phyloP scores from a whole-genome alignment of 2,888 invertebrate species.

The Orchesellides sinensis region DNA sequence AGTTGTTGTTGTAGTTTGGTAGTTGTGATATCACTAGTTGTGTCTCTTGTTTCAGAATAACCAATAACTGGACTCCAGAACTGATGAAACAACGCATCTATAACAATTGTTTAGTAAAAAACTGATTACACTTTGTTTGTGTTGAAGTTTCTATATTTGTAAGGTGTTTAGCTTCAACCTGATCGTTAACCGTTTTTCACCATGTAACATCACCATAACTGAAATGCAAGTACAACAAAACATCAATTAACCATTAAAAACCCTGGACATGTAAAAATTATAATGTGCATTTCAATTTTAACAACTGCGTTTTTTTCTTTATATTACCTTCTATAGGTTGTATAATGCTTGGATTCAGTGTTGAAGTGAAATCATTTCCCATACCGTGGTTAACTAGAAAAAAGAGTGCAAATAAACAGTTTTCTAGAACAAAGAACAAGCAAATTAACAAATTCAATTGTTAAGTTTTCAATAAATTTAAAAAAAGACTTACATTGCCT shows the following conservation, averaged over 20 bases:
- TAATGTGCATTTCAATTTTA: background rate
- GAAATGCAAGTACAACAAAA: background rate
- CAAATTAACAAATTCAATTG: background rate
- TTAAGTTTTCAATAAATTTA: slow-evolving; percentile 8
- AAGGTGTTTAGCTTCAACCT: background rate
- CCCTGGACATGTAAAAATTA: background rate
- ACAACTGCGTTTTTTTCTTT: background rate
- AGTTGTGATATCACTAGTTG: slow-evolving; percentile 61
- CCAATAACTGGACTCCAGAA: slow-evolving; percentile 38
- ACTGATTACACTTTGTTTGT: background rate
- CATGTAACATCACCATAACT: background rate
- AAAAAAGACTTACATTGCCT: slow-evolving; percentile 28
- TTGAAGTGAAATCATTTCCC: background rate
- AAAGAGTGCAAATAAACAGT: background rate
- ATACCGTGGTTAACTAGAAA: background rate
- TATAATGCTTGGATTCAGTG: slow-evolving; percentile 40
- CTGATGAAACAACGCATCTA: slow-evolving; percentile 27
- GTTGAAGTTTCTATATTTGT: background rate
- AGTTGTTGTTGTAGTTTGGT: slow-evolving; percentile 64
- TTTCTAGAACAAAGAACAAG: slow-evolving; percentile 27
- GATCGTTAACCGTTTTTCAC: background rate
- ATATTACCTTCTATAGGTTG: background rate
- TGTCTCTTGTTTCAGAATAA: slow-evolving; percentile 39
- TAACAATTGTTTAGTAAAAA: slow-evolving; percentile 14
- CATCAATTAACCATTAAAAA: background rate